Evolutionary conservation across 2,888 invertebrate genomes (phyloP).

Genomic region (Heliconius cydno): DNA sequence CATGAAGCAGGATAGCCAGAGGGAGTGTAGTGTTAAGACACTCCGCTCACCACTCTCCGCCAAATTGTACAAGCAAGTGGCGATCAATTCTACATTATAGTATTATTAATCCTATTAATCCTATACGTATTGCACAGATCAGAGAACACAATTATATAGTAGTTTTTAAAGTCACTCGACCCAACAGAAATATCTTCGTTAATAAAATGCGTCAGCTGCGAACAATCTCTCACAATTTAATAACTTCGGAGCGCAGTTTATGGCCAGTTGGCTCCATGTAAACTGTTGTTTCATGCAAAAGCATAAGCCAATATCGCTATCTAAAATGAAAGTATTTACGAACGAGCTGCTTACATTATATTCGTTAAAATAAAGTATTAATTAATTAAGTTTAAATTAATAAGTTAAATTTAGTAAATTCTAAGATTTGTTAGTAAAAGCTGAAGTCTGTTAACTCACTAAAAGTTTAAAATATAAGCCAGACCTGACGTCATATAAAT

Average conservation of each 20-base stretch:
- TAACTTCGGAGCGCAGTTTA: conserved; percentile 14
- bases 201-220: conserved; percentile 22
- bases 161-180: neutral
- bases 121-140: neutral
- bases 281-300: conserved; percentile 26
- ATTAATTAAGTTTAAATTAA: neutral
- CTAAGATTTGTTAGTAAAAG: neutral
- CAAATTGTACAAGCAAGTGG: neutral
- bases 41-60: neutral
- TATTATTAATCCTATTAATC: too few species aligned
- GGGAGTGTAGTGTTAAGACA: too few species aligned
- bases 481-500: neutral
- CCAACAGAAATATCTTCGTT: conserved; percentile 9
- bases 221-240: conserved; percentile 24
- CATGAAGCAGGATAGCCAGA: neutral
- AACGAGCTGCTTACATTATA: neutral
- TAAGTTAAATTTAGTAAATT: neutral
- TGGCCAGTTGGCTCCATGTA: conserved; percentile 16
- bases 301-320: conserved; percentile 18
- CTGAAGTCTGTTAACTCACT: neutral
- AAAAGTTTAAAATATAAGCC: neutral
- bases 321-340: conserved; percentile 3
- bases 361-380: neutral
- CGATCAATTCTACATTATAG: neutral
- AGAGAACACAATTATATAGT: neutral